Conservation (phyloP, 2,888 invertebrate species). For the Xestobium rufovillosum region DNA sequence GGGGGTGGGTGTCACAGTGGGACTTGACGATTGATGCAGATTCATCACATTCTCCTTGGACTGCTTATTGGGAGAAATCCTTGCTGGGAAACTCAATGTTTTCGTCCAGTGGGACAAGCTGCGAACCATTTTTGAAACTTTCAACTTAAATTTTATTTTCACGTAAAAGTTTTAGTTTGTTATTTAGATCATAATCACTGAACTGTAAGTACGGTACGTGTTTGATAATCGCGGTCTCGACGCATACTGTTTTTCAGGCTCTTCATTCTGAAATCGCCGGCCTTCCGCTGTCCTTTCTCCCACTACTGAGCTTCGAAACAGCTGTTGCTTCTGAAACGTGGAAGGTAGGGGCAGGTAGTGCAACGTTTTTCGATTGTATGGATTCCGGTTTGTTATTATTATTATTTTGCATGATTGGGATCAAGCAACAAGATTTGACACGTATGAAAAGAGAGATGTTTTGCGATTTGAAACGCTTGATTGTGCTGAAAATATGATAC, state of each 20-base stretch:
- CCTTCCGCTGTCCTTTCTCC: constrained; percentile 41
- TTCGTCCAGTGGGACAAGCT: constrained; percentile 87
- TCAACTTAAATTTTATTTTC: constrained; percentile 3
- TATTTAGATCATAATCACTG: not conserved
- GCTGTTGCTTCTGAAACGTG: constrained; percentile 37
- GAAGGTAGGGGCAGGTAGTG: no score
- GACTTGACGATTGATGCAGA: constrained; percentile 46
- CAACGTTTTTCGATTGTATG: no score
- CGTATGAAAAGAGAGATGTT: no score
- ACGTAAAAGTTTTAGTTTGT: not conserved
- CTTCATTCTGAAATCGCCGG: constrained; percentile 32
- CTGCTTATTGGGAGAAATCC: constrained; percentile 73
- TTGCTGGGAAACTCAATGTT: constrained; percentile 81
- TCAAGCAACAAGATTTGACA: no score
- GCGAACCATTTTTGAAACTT: constrained; percentile 62
- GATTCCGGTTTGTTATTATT: no score
- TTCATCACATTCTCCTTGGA: constrained; percentile 63
- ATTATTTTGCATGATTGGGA: no score
- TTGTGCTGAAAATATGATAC: no score
- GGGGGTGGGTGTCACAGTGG: constrained; percentile 57
- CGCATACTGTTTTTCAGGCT: constrained; percentile 29
- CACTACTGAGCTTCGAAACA: constrained; percentile 32
- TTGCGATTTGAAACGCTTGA: no score
- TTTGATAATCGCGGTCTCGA: constrained; percentile 10
- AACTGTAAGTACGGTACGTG: not conserved